Percentiles rank a stretch among this genome's conserved stretches.
phyloP scores from a whole-genome alignment of 2,113 vertebrate genomes.

The Murina feae region DNA sequence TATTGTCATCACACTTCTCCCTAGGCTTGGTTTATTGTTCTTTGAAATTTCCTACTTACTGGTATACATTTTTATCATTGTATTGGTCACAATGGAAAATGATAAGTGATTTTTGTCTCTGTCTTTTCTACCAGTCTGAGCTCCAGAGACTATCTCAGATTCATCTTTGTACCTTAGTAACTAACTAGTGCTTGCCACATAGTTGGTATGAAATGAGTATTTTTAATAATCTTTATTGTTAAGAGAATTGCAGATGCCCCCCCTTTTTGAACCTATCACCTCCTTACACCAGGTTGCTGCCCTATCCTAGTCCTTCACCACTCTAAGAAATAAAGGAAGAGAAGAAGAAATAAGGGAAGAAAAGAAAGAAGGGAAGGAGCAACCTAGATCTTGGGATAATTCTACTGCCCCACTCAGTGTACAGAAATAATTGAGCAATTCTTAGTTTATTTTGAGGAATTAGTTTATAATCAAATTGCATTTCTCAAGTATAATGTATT shows the following conservation, averaged over 20 bases:
- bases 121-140: neutral
- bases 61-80: neutral
- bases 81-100: neutral
- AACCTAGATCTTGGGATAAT: neutral
- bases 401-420: neutral
- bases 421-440: slow-evolving; percentile 30
- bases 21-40: neutral
- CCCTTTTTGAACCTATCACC: too few relatives aligned
- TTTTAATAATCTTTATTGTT: neutral
- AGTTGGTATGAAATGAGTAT: neutral
- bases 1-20: neutral
- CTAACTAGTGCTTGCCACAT: neutral
- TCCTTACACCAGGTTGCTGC: too few relatives aligned
- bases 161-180: neutral
- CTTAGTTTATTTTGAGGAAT: slow-evolving; percentile 10
- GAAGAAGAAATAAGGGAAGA: neutral
- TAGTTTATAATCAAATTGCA: neutral
- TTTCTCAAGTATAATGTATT: slow-evolving; percentile 6
- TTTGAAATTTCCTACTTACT: neutral
- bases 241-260: neutral
- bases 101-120: neutral
- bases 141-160: neutral
- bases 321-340: neutral
- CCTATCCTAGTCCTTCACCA: too few relatives aligned
- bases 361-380: neutral